phyloP scores from a whole-genome alignment of 37 sponge, comb jelly and placozoan genomes.

The Theonella swinhoei region DNA sequence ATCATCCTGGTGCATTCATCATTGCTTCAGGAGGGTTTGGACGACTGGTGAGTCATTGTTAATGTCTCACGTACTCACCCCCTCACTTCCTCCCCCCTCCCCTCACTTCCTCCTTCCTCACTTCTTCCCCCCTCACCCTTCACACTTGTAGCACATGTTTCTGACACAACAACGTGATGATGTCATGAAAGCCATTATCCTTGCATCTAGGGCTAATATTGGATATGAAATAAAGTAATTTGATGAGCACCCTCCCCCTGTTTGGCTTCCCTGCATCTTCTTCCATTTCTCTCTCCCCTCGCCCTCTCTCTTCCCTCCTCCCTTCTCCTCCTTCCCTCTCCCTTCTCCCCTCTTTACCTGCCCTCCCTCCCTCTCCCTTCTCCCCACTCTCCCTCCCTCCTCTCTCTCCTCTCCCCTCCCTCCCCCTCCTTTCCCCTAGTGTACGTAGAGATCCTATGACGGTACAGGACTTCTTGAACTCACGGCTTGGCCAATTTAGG shows the following conservation, averaged over 20 bases:
- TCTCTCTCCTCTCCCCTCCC: neutral
- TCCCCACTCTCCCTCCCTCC: neutral
- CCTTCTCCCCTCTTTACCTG: neutral
- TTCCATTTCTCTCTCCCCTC: neutral
- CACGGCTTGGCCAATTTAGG: conserved; percentile 81
- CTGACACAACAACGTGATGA: conserved; percentile 77
- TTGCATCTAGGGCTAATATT: conserved; percentile 43
- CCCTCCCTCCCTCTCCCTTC: conserved; percentile 2
- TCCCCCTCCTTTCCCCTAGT: conserved; percentile 24
- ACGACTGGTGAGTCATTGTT: conserved; percentile 74
- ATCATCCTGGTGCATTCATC: conserved; percentile 88
- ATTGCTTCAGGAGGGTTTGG: conserved; percentile 79
- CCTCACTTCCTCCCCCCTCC: too few relatives aligned
- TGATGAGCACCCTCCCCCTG: too few relatives aligned
- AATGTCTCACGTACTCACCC: too few relatives aligned
- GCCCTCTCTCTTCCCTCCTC: neutral
- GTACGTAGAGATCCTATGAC: conserved; percentile 63
- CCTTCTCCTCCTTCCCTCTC: neutral
- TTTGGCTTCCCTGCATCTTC: neutral
- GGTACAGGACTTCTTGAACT: conserved; percentile 51
- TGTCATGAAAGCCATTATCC: conserved; percentile 52
- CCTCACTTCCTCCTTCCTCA: neutral
- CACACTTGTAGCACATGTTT: conserved; percentile 81
- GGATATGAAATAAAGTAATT: conserved; percentile 75
- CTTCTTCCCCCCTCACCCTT: conserved; percentile 1